Percentiles rank a stretch among this genome's conserved stretches.
Evolutionary conservation across 2,113 vertebrate genomes (phyloP).

Genomic region (Daubentonia madagascariensis): DNA sequence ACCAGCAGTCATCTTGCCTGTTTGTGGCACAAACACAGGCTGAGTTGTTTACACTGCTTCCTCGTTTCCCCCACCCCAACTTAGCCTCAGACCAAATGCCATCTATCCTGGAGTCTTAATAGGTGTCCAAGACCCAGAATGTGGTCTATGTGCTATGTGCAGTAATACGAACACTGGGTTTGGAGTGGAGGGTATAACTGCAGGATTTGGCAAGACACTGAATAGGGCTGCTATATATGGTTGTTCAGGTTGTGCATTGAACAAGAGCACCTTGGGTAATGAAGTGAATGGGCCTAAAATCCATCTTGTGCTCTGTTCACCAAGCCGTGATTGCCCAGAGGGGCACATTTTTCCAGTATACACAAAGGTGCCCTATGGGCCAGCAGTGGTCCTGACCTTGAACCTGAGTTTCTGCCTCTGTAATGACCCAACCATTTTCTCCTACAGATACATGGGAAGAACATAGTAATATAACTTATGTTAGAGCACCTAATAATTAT

Average conservation of each 20-base stretch:
- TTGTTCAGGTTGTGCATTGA: neutral
- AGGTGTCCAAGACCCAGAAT: neutral
- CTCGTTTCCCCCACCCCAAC: neutral
- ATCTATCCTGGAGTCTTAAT: neutral
- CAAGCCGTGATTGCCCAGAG: neutral
- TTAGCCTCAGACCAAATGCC: conserved; percentile 8
- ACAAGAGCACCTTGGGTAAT: neutral
- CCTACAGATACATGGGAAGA: neutral
- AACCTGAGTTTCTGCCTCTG: neutral
- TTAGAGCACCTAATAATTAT: neutral
- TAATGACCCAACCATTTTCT: neutral
- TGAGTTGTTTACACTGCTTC: neutral
- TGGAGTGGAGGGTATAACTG: neutral
- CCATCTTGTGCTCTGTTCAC: neutral
- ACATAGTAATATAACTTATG: neutral
- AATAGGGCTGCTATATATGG: neutral
- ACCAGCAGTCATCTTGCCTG: neutral
- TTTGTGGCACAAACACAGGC: neutral
- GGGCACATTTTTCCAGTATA: neutral
- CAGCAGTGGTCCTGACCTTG: neutral
- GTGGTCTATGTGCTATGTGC: neutral
- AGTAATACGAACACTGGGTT: neutral
- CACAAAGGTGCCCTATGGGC: neutral
- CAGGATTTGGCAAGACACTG: neutral
- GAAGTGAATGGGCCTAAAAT: neutral